Evolutionary conservation across 2,113 vertebrate species (phyloP), one percentile per base, ranked within the genome.

Genomic region (human): DNA sequence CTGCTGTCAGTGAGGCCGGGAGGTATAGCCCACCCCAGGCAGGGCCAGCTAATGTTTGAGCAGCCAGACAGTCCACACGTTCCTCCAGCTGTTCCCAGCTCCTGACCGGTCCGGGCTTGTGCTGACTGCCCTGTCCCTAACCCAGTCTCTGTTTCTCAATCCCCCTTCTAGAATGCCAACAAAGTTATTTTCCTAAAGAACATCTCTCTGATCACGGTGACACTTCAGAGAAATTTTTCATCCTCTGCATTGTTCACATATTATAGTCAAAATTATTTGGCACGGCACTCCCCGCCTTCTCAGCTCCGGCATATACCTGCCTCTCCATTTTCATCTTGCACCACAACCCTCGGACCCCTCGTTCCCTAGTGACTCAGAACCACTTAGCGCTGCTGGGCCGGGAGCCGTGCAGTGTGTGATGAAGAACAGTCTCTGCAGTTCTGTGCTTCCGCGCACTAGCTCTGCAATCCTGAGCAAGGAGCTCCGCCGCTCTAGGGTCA

Each of bases 1-100:
- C 55, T 38, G 17, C 13, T 20, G 8, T 38, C 80, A 17, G 0
- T 59, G 23, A 32, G 3, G 18, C 22, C 52, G 30, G 30, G 30
- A 55, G 2, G 32, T 18, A 35, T 10, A n/a, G 14, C 57, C n/a
- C 45, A 48, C 16, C 35, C 43, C 8, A 20, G 32, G 30, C 7
- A 55, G 45, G 18, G 12, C 43, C 27, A 16, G n/a, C n/a, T 68
- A 8, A 10, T 16, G 20, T 55, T 32, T 84, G 70, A 30, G 70
- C 38, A n/a, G 2, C 0, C 25, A 50, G 25, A 52, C 13, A 23
- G 0, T 7, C 2, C 25, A 22, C 20, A 59, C 4, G 3, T n/a
- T 1, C 0, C 52, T 20, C 32, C 4, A 3, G 11, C 27, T 38
- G 30, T 75, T 18, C 38, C 38, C 23, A 43, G 76, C 11, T 45